These are phyloP conservation scores for Luehdorfia chinensis DNA, from an alignment of 1,140 invertebrate genomes.

Conservation along the genomic window DNA sequence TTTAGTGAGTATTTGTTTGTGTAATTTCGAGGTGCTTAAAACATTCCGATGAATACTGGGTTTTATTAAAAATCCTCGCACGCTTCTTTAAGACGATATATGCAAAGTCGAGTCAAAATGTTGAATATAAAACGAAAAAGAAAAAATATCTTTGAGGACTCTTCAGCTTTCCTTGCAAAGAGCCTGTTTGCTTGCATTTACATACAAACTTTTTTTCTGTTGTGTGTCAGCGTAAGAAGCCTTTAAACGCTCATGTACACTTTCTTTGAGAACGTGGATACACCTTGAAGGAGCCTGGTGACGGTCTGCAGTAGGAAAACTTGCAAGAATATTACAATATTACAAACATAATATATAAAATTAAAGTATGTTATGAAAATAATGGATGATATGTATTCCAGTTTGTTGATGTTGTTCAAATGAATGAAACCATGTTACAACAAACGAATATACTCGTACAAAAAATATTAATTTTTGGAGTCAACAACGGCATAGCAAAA, in stretches of 20 bases:
- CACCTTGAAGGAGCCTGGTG: conserved; percentile 17
- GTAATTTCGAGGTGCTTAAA: no score
- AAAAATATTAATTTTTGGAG: no score
- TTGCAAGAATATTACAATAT: conserved; percentile 8
- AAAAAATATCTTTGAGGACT: conserved; percentile 35
- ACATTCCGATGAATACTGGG: no score
- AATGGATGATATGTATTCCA: no score
- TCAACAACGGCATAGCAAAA: no score
- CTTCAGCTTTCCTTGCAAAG: conserved; percentile 28
- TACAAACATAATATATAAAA: neutral
- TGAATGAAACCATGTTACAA: no score
- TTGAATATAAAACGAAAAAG: conserved; percentile 33
- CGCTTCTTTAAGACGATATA: conserved; percentile 32
- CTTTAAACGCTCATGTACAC: conserved; percentile 21
- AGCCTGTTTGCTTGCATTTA: conserved; percentile 29
- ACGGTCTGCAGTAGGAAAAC: conserved; percentile 6
- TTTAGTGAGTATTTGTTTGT: no score
- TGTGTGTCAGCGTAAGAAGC: conserved; percentile 26
- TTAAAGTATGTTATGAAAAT: no score
- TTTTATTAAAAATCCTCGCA: conserved; percentile 27
- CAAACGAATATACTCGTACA: no score
- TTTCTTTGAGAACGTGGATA: conserved; percentile 22
- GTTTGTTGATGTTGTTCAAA: no score
- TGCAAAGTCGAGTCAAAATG: conserved; percentile 33
- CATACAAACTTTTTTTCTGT: conserved; percentile 36